phyloP scores from a whole-genome alignment of 2,888 invertebrate species.

The Isoperla grammatica region DNA sequence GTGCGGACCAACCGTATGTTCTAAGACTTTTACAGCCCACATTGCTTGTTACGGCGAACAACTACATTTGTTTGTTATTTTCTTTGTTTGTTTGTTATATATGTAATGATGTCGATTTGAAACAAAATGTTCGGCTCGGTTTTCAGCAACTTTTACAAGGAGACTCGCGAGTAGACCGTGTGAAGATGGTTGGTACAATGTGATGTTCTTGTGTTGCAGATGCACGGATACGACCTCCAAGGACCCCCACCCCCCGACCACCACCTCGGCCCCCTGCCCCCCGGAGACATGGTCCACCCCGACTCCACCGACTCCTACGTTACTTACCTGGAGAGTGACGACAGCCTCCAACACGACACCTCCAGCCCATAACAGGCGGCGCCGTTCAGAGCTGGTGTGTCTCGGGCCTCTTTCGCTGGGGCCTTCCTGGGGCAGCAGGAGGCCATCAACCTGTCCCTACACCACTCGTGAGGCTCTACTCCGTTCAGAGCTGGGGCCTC shows the following conservation, averaged over 20 bases:
- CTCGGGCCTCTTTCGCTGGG: conserved; percentile 9
- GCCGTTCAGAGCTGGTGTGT: conserved; percentile 13
- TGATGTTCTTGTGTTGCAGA: conserved; percentile 51
- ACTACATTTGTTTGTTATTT: too few species aligned
- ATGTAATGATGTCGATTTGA: too few species aligned
- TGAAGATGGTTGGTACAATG: too few species aligned
- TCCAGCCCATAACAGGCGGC: conserved; percentile 47
- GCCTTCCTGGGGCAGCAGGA: neutral
- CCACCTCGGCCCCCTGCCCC: conserved; percentile 50
- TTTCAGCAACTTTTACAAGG: too few species aligned
- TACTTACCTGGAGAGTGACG: conserved; percentile 86
- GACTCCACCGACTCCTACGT: conserved; percentile 86
- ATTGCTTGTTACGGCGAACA: too few species aligned
- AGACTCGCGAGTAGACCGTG: too few species aligned
- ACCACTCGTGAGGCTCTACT: too few species aligned
- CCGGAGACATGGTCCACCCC: conserved; percentile 54
- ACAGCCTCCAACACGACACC: conserved; percentile 52
- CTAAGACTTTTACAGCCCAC: too few species aligned
- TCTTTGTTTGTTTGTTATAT: too few species aligned
- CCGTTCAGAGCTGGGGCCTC: conserved; percentile 8
- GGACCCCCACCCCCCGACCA: conserved; percentile 48
- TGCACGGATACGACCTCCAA: conserved; percentile 82
- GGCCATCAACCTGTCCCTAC: conserved; percentile 7
- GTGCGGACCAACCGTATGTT: too few species aligned
- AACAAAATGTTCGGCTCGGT: too few species aligned